Evolutionary conservation across 2,113 vertebrate species (phyloP).

Genomic region (Xenotilapia flavipinnis): DNA sequence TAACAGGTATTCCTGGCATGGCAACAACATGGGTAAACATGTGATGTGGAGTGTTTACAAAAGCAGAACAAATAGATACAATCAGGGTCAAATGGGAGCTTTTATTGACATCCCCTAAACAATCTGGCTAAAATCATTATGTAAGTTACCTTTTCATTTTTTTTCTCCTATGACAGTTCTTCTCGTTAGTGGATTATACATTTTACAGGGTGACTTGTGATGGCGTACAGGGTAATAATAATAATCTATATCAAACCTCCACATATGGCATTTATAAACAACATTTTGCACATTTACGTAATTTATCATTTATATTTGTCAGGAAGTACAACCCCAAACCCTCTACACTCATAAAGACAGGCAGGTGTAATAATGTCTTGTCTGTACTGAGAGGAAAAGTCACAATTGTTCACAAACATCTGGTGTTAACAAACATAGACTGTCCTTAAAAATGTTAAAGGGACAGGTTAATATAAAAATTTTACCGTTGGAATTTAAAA

Average conservation of each 20-base stretch:
- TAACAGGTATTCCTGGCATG: conserved; percentile 19
- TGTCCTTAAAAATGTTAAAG: neutral
- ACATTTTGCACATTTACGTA: neutral
- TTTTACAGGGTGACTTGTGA: neutral
- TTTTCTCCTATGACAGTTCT: neutral
- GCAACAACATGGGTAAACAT: conserved; percentile 31
- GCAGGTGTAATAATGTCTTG: neutral
- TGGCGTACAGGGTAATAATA: neutral
- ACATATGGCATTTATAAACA: neutral
- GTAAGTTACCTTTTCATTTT: neutral
- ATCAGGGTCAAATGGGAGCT: conserved; percentile 9
- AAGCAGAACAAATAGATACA: conserved; percentile 40
- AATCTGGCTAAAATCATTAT: neutral
- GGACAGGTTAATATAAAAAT: neutral
- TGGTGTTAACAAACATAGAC: neutral
- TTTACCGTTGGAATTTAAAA: neutral
- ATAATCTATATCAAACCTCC: neutral
- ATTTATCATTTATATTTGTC: neutral
- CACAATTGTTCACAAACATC: neutral
- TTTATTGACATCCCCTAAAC: neutral
- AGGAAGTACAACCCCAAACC: neutral
- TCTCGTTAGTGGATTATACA: neutral
- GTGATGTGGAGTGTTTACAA: conserved; percentile 35
- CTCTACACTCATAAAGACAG: neutral
- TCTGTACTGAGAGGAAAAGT: neutral